Percentiles rank a stretch among this genome's conserved stretches.
Evolutionary conservation across 2,113 vertebrate species (phyloP).

Genomic region (Nannospalax galili): DNA sequence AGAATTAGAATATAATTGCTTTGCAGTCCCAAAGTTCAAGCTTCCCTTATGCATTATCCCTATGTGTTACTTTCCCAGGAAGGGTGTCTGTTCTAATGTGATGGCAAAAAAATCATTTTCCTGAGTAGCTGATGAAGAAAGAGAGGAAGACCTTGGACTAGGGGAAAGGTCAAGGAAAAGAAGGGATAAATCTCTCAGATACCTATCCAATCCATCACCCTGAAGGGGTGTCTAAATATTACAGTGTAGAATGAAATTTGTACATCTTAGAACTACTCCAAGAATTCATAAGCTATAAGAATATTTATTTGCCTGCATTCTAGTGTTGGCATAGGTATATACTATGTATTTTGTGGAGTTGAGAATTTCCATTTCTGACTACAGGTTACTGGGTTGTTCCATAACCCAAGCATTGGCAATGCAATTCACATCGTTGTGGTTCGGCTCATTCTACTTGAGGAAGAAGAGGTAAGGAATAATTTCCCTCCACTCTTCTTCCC

Average conservation of each 20-base stretch:
- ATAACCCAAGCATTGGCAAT: slow-evolving; percentile 97
- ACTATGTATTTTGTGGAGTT: not conserved
- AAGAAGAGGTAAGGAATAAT: slow-evolving; percentile 92
- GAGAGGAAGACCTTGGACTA: not conserved
- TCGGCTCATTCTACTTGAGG: slow-evolving; percentile 95
- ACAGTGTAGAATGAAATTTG: not conserved
- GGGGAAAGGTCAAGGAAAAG: not conserved
- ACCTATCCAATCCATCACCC: not conserved
- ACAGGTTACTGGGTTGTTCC: slow-evolving; percentile 96
- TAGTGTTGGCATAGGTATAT: not conserved
- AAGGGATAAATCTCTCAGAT: not conserved
- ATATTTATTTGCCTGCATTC: not conserved
- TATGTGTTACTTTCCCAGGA: not conserved
- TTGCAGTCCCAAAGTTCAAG: not conserved
- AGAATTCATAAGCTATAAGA: not conserved
- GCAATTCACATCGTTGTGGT: slow-evolving; percentile 97
- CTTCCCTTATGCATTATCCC: not conserved
- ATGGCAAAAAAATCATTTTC: not conserved
- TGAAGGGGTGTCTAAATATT: not conserved
- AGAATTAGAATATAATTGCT: not conserved
- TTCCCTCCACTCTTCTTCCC: not conserved
- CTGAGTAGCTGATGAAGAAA: not conserved
- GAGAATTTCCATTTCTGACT: slow-evolving; percentile 74
- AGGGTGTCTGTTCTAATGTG: not conserved
- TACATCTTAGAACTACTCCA: not conserved